These are phyloP conservation scores for Ptilonorhynchus violaceus DNA, from an alignment of 2,113 vertebrate genomes.

Conservation along the genomic window DNA sequence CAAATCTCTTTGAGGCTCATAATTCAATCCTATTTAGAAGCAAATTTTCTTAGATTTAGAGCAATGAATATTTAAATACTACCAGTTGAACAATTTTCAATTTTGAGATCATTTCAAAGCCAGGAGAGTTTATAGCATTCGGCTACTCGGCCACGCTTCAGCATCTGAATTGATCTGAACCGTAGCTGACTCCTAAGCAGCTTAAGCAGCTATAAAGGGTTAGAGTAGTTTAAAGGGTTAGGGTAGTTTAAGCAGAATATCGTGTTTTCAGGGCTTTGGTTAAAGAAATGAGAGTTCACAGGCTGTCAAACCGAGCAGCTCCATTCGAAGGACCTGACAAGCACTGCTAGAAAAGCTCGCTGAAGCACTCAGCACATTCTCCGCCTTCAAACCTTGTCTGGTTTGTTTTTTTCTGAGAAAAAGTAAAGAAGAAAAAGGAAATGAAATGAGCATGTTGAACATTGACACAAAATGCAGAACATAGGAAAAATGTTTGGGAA, in stretches of 20 bases:
- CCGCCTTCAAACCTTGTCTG: not conserved
- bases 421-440: not conserved
- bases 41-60: constrained; percentile 45
- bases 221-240: constrained; percentile 16
- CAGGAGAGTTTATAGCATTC: not conserved
- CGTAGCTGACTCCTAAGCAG: not conserved
- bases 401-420: not conserved
- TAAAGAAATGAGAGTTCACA: not conserved
- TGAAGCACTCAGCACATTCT: not conserved
- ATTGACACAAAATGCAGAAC: not conserved
- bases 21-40: constrained; percentile 59
- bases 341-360: not conserved
- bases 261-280: not conserved
- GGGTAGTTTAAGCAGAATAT: constrained; percentile 14
- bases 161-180: not conserved
- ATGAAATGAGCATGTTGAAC: not conserved
- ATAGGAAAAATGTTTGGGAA: not conserved
- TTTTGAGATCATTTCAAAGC: constrained; percentile 36
- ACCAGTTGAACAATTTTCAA: constrained; percentile 32
- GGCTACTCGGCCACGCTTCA: not conserved
- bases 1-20: constrained; percentile 40
- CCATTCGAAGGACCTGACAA: not conserved
- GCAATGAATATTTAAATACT: constrained; percentile 50
- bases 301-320: not conserved
- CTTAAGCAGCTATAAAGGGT: constrained; percentile 9